phyloP scores from a whole-genome alignment of 2,797 vertebrate species.

The Danio albolineatus region DNA sequence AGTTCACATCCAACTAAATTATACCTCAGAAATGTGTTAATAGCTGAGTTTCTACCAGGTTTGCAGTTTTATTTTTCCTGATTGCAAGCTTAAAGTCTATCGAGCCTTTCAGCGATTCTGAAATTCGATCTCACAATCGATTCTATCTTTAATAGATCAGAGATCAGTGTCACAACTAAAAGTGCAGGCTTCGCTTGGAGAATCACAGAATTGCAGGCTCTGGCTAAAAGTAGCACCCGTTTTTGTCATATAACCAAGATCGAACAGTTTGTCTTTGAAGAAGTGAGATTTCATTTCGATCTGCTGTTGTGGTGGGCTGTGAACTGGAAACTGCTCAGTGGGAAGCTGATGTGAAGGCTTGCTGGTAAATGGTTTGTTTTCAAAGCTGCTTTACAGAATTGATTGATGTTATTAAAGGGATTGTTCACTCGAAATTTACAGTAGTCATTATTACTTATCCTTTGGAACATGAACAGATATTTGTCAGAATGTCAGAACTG shows the following conservation, averaged over 20 bases:
- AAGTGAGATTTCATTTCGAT: slow-evolving; percentile 22
- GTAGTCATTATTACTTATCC: not conserved
- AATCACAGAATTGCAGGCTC: slow-evolving; percentile 14
- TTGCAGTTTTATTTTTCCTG: too few relatives aligned
- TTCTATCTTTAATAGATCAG: not conserved
- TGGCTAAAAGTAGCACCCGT: slow-evolving; percentile 1
- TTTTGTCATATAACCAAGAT: slow-evolving; percentile 22
- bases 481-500: not conserved
- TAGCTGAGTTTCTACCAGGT: too few relatives aligned
- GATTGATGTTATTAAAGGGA: slow-evolving; percentile 26
- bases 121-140: too few relatives aligned
- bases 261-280: slow-evolving; percentile 27
- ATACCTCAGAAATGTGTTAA: too few relatives aligned
- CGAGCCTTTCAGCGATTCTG: too few relatives aligned
- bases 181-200: slow-evolving; percentile 5
- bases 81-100: too few relatives aligned
- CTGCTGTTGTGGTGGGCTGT: slow-evolving; percentile 2
- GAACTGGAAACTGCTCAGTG: slow-evolving; percentile 23
- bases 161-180: slow-evolving; percentile 7
- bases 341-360: slow-evolving; percentile 21
- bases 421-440: not conserved
- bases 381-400: slow-evolving; percentile 16
- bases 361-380: slow-evolving; percentile 4
- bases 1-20: too few relatives aligned
- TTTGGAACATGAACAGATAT: not conserved